Evolutionary conservation across 1,140 invertebrate genomes (phyloP).

Genomic region (Idris sp.): DNA sequence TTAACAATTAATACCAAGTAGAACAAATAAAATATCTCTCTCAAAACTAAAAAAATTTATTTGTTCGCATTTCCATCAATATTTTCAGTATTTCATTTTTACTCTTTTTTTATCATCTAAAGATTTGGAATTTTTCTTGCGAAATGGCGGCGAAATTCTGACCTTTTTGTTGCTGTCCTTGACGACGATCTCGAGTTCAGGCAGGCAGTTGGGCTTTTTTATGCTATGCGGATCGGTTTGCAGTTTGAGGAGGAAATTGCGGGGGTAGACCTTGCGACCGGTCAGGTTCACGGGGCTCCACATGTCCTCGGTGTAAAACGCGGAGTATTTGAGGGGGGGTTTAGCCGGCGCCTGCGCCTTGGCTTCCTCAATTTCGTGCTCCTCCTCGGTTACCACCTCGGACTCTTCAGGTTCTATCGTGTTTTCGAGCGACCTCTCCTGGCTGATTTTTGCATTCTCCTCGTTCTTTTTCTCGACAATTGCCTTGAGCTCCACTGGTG

Average conservation of each 20-base stretch:
- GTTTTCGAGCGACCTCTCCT: not conserved
- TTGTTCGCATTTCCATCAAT: no score
- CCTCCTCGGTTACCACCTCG: not conserved
- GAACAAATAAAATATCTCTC: no score
- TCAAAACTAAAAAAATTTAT: no score
- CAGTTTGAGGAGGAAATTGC: conserved; percentile 87
- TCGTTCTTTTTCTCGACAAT: conserved; percentile 78
- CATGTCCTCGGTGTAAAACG: conserved; percentile 83
- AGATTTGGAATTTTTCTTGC: no score
- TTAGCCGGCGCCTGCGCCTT: not conserved
- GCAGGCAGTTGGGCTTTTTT: conserved; percentile 85
- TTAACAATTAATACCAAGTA: no score
- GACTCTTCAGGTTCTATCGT: not conserved
- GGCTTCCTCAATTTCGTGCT: not conserved
- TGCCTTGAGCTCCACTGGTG: conserved; percentile 62
- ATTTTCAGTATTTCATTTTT: no score
- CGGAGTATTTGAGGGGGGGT: conserved; percentile 61
- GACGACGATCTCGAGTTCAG: conserved; percentile 80
- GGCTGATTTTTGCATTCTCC: conserved; percentile 76
- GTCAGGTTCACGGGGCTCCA: conserved; percentile 90
- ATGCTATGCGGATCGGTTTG: conserved; percentile 85
- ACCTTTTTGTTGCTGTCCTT: conserved; percentile 76
- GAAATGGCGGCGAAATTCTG: no score
- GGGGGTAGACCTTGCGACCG: conserved; percentile 90
- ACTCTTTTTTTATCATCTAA: no score